Percentiles rank a stretch among this genome's conserved stretches.
These are phyloP conservation scores for Muscidifurax raptorellus DNA, from an alignment of 1,140 invertebrate species.

Conservation along the genomic window DNA sequence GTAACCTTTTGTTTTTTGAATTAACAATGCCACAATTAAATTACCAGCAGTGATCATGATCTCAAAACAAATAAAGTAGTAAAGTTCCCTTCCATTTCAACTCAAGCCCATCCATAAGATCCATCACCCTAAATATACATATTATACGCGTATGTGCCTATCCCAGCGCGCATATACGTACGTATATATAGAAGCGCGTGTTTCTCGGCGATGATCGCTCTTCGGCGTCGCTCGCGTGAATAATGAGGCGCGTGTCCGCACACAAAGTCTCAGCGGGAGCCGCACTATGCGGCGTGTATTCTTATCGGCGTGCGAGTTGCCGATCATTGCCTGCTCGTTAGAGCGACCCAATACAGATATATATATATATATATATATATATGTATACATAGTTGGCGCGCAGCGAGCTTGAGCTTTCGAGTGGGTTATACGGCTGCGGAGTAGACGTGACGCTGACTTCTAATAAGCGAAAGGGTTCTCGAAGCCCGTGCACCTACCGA, in stretches of 20 bases:
- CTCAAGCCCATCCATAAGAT: neutral
- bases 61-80: too few relatives aligned
- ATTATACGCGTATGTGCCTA: too few relatives aligned
- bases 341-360: neutral
- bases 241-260: slow-evolving; percentile 11
- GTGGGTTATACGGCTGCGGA: neutral
- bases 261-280: slow-evolving; percentile 44
- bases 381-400: neutral
- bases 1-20: too few relatives aligned
- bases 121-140: neutral
- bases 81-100: neutral
- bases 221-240: neutral
- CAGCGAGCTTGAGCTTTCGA: neutral
- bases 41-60: too few relatives aligned
- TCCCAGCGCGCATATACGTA: neutral
- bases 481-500: too few relatives aligned
- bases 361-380: neutral
- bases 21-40: too few relatives aligned
- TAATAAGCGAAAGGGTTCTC: slow-evolving; percentile 23
- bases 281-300: slow-evolving; percentile 9
- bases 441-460: slow-evolving; percentile 18
- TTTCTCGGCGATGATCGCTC: neutral
- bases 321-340: slow-evolving; percentile 43
- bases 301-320: slow-evolving; percentile 1
- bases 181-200: neutral